Conservation (phyloP, 1,140 invertebrate species). For the Camponotus pennsylvanicus region DNA sequence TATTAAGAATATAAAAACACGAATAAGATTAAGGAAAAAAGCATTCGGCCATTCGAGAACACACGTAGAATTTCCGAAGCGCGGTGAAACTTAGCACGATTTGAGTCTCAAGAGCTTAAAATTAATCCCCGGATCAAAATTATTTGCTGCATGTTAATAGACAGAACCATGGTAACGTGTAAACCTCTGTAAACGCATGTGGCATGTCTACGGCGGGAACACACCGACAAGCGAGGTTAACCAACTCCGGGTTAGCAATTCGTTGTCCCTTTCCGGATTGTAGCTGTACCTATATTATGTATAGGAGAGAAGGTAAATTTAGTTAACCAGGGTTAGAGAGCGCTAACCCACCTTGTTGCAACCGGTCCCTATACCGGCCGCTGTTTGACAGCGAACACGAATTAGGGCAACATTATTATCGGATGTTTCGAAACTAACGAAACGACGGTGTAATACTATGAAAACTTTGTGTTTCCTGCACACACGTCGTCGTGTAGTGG, state of each 20-base stretch:
- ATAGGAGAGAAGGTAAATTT: conserved; percentile 59
- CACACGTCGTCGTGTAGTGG: background rate
- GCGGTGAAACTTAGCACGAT: background rate
- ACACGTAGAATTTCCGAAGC: background rate
- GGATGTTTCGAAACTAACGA: conserved; percentile 61
- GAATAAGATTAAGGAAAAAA: background rate
- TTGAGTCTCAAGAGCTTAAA: conserved; percentile 9
- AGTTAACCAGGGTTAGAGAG: conserved; percentile 58
- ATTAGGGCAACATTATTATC: conserved; percentile 63
- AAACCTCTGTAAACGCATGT: conserved; percentile 55
- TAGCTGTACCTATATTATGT: conserved; percentile 53
- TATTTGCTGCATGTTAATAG: conserved; percentile 42
- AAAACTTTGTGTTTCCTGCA: conserved; percentile 43
- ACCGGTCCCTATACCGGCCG: conserved; percentile 33
- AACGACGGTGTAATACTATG: conserved; percentile 53
- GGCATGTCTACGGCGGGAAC: conserved; percentile 44
- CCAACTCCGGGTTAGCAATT: conserved; percentile 56
- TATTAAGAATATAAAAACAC: background rate
- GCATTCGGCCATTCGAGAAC: background rate
- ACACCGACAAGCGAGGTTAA: conserved; percentile 50
- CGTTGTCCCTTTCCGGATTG: conserved; percentile 59
- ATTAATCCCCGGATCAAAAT: conserved; percentile 37
- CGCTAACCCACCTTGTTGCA: conserved; percentile 59
- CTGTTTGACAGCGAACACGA: conserved; percentile 61
- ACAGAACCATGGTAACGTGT: conserved; percentile 50